Percentiles rank a stretch among this genome's conserved stretches.
Evolutionary conservation across 2,113 vertebrate species (phyloP).

Genomic region (Nettapus auritus): DNA sequence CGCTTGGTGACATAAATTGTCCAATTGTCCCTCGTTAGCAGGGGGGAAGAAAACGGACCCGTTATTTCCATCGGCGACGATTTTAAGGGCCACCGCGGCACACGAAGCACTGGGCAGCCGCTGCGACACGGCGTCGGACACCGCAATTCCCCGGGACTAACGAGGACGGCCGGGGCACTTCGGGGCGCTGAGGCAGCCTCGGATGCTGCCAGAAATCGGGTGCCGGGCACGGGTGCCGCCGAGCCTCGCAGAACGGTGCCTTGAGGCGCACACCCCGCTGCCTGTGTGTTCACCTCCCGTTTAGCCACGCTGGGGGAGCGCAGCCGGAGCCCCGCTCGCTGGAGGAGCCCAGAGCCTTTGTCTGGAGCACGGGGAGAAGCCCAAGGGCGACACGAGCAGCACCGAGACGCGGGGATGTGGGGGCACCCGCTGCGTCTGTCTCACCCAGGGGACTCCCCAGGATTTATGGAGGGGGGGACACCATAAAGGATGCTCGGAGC

Average conservation of each 20-base stretch:
- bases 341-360: no score
- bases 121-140: neutral
- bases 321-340: no score
- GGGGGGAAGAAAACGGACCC: neutral
- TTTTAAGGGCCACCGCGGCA: slow-evolving; percentile 9
- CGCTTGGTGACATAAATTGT: slow-evolving; percentile 18
- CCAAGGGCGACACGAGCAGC: no score
- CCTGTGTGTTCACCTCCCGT: no score
- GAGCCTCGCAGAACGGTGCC: neutral
- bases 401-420: no score
- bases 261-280: neutral
- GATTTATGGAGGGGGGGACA: accelerated
- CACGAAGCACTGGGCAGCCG: slow-evolving; percentile 25
- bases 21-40: slow-evolving; percentile 16
- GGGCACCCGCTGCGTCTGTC: no score
- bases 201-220: neutral
- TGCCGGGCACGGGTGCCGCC: neutral
- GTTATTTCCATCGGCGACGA: slow-evolving; percentile 35
- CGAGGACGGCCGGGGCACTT: neutral
- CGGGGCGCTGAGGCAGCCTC: neutral
- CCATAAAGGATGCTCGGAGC: neutral
- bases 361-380: no score
- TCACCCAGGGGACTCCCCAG: accelerated
- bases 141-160: slow-evolving; percentile 19
- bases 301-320: no score